Base-by-base conservation (phyloP, 2,797 vertebrate genomes). In the Propithecus perrieri region DNA sequence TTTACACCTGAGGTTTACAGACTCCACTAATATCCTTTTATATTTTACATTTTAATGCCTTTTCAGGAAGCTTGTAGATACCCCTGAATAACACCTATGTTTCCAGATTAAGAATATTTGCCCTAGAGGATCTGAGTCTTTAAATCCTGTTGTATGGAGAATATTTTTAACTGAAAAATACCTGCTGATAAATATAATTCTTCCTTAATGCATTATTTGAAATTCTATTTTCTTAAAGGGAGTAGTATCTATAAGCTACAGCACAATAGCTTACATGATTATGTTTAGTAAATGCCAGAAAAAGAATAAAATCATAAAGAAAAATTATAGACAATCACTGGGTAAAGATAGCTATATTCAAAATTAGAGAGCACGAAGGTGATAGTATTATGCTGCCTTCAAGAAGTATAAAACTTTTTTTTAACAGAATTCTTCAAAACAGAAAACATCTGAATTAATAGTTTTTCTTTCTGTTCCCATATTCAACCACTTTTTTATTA, bases 1-100 rank as follows among this genome's bases (percentile, higher is more conserved):
- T 96, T 85, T 93, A 24, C 33, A 93, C n/a, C 89, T 53, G 30
- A 91, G 22, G 65, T 86, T 88, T 84, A 93, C 88, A 83, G 83
- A 84, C 28, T 72, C 35, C 24, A 41, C 12, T 65, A 35, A 72
- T 53, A 74, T 26, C 28, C 13, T 81, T 84, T 69, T 85, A 85
- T 22, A n/a, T 33, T 57, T 83, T 43, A 80, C 8, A 3, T 57
- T 63, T 48, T 38, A 38, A 75, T 85, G n/a, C 7, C 22, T 41
- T 79, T 92, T 86, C 43, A 72, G 33, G 43, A 76, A n/a, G 2
- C 50, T 14, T 67, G 41, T 2, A 75, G 57, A 63, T 59, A 30
- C 13, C 38, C 3, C 5, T 11, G 43, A 89, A 75, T 50, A 46
- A 20, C 26, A 75, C 57, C 75, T 50, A 41, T 75, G 71, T 80